A percentile compares a stretch with the other conserved stretches of the same genome.
Evolutionary conservation across 2,113 vertebrate species (phyloP).

Genomic region (Cervus canadensis): DNA sequence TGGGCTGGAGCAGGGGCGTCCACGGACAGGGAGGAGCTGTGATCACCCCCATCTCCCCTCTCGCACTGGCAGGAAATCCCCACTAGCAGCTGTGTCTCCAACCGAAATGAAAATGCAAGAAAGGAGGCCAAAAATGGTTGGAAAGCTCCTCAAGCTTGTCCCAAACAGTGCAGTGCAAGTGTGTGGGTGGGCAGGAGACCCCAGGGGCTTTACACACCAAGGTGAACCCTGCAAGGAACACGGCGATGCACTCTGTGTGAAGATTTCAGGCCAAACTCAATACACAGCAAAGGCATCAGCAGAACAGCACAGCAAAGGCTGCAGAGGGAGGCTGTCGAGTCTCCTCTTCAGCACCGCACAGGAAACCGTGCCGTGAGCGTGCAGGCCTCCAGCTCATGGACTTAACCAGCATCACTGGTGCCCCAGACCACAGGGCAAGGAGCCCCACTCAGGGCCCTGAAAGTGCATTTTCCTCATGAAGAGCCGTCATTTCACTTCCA

Average conservation of each 20-base stretch:
- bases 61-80: neutral
- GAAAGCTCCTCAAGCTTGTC: neutral
- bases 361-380: rapidly evolving
- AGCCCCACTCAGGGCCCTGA: neutral
- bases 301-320: neutral
- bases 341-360: rapidly evolving
- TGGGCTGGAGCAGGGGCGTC: rapidly evolving
- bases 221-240: neutral
- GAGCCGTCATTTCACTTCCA: neutral
- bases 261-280: neutral
- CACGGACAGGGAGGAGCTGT: rapidly evolving
- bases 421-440: neutral
- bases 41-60: rapidly evolving
- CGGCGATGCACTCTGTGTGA: neutral
- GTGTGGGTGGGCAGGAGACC: neutral
- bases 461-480: neutral
- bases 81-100: neutral
- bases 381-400: rapidly evolving
- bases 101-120: neutral
- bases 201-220: neutral
- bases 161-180: neutral
- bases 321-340: rapidly evolving
- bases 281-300: neutral
- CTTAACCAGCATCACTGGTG: neutral
- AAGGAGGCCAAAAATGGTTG: neutral